Evolutionary conservation across 2,888 invertebrate genomes (phyloP), one percentile per base, ranked within the genome.

Genomic region (Aproaerema taeniolella): DNA sequence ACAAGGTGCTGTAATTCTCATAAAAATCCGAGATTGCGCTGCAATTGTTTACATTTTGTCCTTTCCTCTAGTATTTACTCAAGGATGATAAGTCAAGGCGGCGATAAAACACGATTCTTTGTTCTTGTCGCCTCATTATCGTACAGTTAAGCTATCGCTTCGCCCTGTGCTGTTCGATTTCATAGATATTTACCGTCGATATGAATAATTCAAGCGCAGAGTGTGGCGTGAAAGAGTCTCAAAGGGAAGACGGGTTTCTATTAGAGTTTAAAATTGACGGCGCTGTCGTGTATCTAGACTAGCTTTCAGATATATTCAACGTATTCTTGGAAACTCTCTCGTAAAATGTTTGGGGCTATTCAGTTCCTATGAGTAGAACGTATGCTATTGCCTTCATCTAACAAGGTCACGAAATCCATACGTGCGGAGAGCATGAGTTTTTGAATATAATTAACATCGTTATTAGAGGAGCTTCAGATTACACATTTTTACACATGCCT

Each of bases 191-290:
- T 73, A 65, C 66, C 55, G 61, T 59, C 59, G 61, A 53, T 65
- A 81, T 81, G 78, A 81, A 80, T 81, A 75, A 82, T 80, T 78
- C 79, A 80, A 59, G 60, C 56, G 58, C 56, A 66, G 65, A 67
- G 67, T 64, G 70, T 65, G 67, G 71, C 62, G 69, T 60, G 70
- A 75, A 74, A 76, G 61, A 74, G 70, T 67, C 73, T 76, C 79
- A 79, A 81, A 80, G 78, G 76, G 64, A 76, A 73, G 72, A 68
- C 70, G 67, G 65, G 63, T 64, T 62, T 59, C 71, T 71, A 70
- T 71, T 58, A 67, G 61, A 68, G 68, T 72, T 73, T 71, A 70
- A 75, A 77, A 77, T 75, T 72, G 73, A 68, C 61, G 62, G 50
- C 52, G 60, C 53, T 59, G 53, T 62, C 57, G 30, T 20, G 30